phyloP scores from a whole-genome alignment of 1,140 invertebrate species.

The Lasaia peninsularis region DNA sequence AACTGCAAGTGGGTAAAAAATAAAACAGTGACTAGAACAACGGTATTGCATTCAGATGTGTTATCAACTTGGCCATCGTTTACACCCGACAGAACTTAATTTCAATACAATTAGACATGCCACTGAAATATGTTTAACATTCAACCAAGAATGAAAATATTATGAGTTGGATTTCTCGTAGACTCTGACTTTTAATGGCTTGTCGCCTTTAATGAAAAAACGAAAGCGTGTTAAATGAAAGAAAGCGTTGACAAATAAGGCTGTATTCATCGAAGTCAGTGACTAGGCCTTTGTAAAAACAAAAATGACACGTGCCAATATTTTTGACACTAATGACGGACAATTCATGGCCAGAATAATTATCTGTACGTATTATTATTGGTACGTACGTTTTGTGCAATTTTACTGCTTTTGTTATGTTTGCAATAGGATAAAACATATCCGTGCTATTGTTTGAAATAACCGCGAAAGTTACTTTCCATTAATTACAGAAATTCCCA shows the following conservation, averaged over 20 bases:
- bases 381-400: not conserved
- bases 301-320: not conserved
- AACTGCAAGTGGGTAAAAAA: not conserved
- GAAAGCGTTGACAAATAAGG: slow-evolving; percentile 8
- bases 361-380: not conserved
- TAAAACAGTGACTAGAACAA: not conserved
- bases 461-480: too few relatives aligned
- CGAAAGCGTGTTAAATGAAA: slow-evolving; percentile 9
- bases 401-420: not conserved
- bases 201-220: slow-evolving; percentile 1
- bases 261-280: not conserved
- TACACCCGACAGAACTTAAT: slow-evolving; percentile 8
- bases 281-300: slow-evolving; percentile 10
- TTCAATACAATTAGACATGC: slow-evolving; percentile 5
- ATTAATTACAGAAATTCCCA: too few relatives aligned
- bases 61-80: slow-evolving; percentile 10
- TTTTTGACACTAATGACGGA: not conserved
- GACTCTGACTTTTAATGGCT: slow-evolving; percentile 1
- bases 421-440: not conserved
- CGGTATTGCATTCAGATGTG: not conserved
- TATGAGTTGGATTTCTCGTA: not conserved
- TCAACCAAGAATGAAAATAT: slow-evolving; percentile 2
- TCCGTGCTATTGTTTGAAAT: too few relatives aligned
- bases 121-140: not conserved
- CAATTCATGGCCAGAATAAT: not conserved